phyloP scores from a whole-genome alignment of 2,113 vertebrate species.

The Trematomus loennbergii region DNA sequence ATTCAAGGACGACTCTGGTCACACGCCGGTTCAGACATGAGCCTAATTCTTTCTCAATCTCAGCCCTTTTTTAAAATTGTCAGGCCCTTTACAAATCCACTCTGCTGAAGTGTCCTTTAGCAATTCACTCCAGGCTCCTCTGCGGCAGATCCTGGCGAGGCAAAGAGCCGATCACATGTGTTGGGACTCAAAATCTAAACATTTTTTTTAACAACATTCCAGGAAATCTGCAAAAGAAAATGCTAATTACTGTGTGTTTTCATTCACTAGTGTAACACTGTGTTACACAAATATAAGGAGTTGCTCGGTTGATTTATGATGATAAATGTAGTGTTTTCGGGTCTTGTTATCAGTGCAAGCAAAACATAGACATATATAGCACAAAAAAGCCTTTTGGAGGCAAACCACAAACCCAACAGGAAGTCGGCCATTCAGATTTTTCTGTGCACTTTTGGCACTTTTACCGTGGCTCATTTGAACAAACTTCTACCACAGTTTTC shows the following conservation, averaged over 20 bases:
- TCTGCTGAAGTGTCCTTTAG: conserved; percentile 56
- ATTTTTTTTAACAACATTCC: not conserved
- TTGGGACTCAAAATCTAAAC: conserved; percentile 20
- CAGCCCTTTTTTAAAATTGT: not conserved
- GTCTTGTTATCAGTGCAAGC: too few relatives aligned
- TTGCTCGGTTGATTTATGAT: too few relatives aligned
- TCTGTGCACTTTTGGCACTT: too few relatives aligned
- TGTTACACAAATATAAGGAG: too few relatives aligned
- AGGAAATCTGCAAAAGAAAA: not conserved
- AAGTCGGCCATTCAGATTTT: too few relatives aligned
- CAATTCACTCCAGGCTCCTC: conserved; percentile 14
- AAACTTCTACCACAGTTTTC: too few relatives aligned
- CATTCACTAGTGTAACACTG: too few relatives aligned
- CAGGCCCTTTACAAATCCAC: not conserved
- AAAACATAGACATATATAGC: too few relatives aligned
- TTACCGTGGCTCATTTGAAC: too few relatives aligned
- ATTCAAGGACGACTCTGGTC: conserved; percentile 30
- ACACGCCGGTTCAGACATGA: conserved; percentile 42
- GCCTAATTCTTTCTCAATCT: conserved; percentile 5
- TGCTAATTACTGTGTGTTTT: not conserved
- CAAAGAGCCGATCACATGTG: conserved; percentile 15
- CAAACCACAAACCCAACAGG: too few relatives aligned
- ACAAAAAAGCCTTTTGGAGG: too few relatives aligned
- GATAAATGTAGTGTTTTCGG: too few relatives aligned
- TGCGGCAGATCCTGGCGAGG: conserved; percentile 10